Evolutionary conservation across 2,888 invertebrate species (phyloP), one percentile per base, ranked within the genome.

Genomic region (Globia sparganii): DNA sequence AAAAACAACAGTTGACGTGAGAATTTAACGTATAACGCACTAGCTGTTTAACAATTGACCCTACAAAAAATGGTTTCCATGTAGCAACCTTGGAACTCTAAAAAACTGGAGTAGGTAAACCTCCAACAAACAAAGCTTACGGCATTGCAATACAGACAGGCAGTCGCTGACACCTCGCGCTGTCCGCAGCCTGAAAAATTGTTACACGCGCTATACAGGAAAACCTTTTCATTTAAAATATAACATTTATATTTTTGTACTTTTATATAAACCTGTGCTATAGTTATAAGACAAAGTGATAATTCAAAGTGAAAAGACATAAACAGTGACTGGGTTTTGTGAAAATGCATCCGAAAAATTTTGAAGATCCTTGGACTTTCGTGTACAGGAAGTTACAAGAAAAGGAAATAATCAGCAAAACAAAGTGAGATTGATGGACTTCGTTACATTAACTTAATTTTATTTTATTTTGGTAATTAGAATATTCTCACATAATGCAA

Each of bases 311-410:
- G 73, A 40, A 28, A 62, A 72, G 9, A 69, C 46, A 3, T 58
- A 59, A 37, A 13, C 0, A 65, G 77, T 74, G 84, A 64, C 4
- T 31, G 31, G 28, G 40, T 75, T 75, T 77, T 68, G 84, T 90
- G 79, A 93, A 88, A 88, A 95, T 93, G 94, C 91, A 92, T 72
- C 87, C 84, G 72, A 90, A 88, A 83, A 75, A 80, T 11, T 86
- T 90, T 25, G 90, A 92, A 18, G 96, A 96, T 84, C 94, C 94
- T 2, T 96, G 96, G 96, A 94, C 87, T 81, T 95, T 94, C 84
- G 92, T 96, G 73, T 96, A 91, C 75, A 94, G 92, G 83, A 95
- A 93, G 82, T 90, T 96, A 46, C 95, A 96, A 83, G 94, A 96
- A 65, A 93, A 92, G 76, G 94, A 96, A 81, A 93, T 96, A 80